Base-by-base conservation (phyloP, 2,113 vertebrate species). In the Hyla sarda region DNA sequence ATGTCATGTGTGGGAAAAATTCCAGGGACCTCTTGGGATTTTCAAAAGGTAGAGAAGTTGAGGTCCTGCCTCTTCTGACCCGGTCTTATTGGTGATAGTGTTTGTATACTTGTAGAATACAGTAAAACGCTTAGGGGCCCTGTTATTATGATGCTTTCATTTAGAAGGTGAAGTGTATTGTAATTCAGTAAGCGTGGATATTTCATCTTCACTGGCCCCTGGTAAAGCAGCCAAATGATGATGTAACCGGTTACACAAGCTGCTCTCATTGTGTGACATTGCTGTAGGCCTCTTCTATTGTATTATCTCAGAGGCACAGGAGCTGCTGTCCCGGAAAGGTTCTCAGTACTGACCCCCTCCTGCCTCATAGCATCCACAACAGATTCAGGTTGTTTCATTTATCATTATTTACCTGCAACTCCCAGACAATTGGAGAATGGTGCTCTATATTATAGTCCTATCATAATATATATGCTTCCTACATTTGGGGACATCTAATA, bases 211-310 rank as follows among this genome's bases (percentile, higher is more conserved):
- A 11, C 60, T 16, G 34, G 30, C 84, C 34, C n/a, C 67, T 32
- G 47, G 9, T 1, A 41, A 73, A 73, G 48, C 76, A 47, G 62
- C 84, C 76, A 80, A 60, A 14, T 23, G 75, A 71, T 86, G 84
- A 86, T 86, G 84, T 86, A 71, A 86, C 11, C 47, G 23, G 48
- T 86, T 86, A 81, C 77, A 80, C 76, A 81, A 86, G 84, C 76
- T 23, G 58, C 21, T 45, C 30, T 47, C 82, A 75, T 84, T 84
- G 82, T 84, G 67, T 78, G 58, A 47, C 76, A 56, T 86, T 80
- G 84, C 84, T 72, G 76, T 60, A 58, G 76, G 75, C 62, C 76
- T 86, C 83, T 74, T 78, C 50, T 37, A 75, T 86, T 86, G 84
- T 86, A 21, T 58, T 67, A 13, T 23, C 14, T 28, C 45, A 34